Evolutionary conservation across 2,797 vertebrate genomes (phyloP).

Genomic region (Knipowitschia caucasica): DNA sequence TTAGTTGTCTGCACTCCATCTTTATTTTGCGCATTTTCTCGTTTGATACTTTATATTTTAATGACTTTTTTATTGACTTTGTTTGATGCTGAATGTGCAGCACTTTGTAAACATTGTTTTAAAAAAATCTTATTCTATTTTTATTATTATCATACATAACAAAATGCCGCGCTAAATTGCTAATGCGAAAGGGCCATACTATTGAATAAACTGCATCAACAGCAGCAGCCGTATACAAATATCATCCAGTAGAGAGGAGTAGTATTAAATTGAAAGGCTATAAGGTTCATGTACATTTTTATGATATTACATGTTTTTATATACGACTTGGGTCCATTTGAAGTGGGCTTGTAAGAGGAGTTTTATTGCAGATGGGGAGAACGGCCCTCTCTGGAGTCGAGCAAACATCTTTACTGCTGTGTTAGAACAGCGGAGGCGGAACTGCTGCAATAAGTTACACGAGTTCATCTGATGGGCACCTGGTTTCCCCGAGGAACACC

Average conservation of each 20-base stretch:
- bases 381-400: slow-evolving; percentile 49
- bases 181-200: too few relatives aligned
- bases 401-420: slow-evolving; percentile 48
- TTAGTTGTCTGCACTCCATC: too few relatives aligned
- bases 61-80: too few relatives aligned
- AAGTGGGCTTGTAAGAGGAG: slow-evolving; percentile 30
- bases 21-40: too few relatives aligned
- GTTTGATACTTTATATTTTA: too few relatives aligned
- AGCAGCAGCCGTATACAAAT: not conserved
- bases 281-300: slow-evolving; percentile 9
- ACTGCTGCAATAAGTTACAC: slow-evolving; percentile 66
- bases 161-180: too few relatives aligned
- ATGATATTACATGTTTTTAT: slow-evolving; percentile 26
- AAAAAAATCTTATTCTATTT: too few relatives aligned
- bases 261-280: slow-evolving; percentile 15
- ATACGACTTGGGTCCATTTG: slow-evolving; percentile 22
- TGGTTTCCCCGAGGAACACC: slow-evolving; percentile 48
- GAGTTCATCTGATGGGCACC: slow-evolving; percentile 63
- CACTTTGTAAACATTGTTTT: too few relatives aligned
- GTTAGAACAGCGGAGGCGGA: slow-evolving; percentile 46
- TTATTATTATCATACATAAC: too few relatives aligned
- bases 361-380: slow-evolving; percentile 43
- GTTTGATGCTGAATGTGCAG: too few relatives aligned
- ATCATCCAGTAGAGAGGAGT: slow-evolving; percentile 3
- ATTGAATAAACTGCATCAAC: too few relatives aligned